Evolutionary conservation across 2,113 vertebrate species (phyloP), one percentile per base, ranked within the genome.

Genomic region (Phycodurus eques): DNA sequence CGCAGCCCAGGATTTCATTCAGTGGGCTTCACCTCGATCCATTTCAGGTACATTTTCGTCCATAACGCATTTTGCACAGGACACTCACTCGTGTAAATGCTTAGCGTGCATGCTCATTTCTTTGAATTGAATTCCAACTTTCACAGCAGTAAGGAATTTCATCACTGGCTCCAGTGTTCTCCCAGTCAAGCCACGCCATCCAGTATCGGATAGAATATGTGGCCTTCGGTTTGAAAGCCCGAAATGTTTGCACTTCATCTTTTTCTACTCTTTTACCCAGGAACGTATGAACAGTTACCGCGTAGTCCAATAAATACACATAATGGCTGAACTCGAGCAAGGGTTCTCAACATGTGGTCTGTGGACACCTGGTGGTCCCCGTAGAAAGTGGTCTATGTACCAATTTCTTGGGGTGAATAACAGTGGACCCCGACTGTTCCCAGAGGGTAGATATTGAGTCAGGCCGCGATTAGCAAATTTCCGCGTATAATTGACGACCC

Each of bases 21-120:
- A 60, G 22, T 63, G 70, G 83, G 79, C 84, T 71, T 44, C 60
- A 10, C 35, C 84, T 79, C 75, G 78, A 60, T 72, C 84, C 79
- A 82, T 85, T 88, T 54, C 85, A 90, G 87, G 89, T 90, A 89
- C 84, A 1, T 66, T 66, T 46, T 10, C 27, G 14, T 27, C n/a
- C 22, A 46, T 14, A 22, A 65, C 69, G 65, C 71, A 65, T 69
- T 84, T 82, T 70, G 74, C 76, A 83, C 85, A 77, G 78, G 27
- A 70, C 33, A 27, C 68, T 85, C 73, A 77, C 78, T 20, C 4
- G 47, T 7, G 20, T 17, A n/a, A 13, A 20, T 44, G 12, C 10
- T 59, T 22, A 6, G 14, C 7, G 22, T 14, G 57, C 27, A 31
- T 33, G 22, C 22, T 59, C 11, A 31, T 33, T 4, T 31, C 4